A percentile compares a stretch with the other conserved stretches of the same genome.
Evolutionary conservation across 2,113 vertebrate species (phyloP).

Genomic region (Orientallactaga bullata): DNA sequence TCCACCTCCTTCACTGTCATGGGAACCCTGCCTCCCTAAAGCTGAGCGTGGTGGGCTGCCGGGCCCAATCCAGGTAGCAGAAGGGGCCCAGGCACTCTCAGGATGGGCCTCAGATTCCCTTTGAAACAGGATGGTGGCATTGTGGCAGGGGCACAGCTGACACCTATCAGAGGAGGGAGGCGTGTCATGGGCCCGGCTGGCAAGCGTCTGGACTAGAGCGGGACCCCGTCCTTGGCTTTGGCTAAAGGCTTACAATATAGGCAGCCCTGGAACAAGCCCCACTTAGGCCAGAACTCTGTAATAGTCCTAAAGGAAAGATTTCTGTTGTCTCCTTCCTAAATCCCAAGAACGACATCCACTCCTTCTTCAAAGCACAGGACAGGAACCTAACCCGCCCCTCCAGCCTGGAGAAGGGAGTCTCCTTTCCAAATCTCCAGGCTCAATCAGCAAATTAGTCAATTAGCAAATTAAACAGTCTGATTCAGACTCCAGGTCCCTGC

Average conservation of each 20-base stretch:
- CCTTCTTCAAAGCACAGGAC: neutral
- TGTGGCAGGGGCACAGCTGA: fast-evolving
- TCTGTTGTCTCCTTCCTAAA: neutral
- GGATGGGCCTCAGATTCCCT: neutral
- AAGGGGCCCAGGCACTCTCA: neutral
- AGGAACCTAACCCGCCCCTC: too few species aligned
- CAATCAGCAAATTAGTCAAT: neutral
- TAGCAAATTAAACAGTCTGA: neutral
- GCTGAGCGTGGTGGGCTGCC: neutral
- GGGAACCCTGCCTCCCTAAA: neutral
- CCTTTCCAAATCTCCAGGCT: fast-evolving
- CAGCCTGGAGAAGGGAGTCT: neutral
- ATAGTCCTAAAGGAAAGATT: neutral
- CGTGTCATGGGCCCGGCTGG: neutral
- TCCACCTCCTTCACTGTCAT: neutral
- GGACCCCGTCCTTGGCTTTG: neutral
- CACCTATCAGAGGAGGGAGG: neutral
- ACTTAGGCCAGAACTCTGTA: neutral
- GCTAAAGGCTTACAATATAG: neutral
- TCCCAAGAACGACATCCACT: neutral
- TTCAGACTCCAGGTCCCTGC: constrained; percentile 32
- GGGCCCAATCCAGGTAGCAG: fast-evolving
- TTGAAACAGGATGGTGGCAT: too few species aligned
- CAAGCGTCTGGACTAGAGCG: neutral
- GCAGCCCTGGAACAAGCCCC: neutral